phyloP scores from a whole-genome alignment of 1,140 invertebrate genomes.

The Hermetia illucens region DNA sequence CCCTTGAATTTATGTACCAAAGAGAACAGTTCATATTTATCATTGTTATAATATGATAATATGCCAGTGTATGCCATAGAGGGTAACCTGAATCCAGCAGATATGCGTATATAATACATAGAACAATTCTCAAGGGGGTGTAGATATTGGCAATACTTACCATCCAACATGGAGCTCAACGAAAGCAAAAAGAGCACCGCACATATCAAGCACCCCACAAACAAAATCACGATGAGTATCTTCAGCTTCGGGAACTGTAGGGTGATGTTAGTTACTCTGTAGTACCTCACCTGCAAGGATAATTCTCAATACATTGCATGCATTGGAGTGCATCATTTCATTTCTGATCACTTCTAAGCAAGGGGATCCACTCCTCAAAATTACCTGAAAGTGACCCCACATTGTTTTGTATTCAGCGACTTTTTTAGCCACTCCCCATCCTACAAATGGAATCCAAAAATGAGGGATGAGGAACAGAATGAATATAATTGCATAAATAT shows the following conservation, averaged over 20 bases:
- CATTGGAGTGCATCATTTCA: neutral
- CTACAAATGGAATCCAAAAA: conserved; percentile 32
- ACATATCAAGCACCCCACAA: conserved; percentile 38
- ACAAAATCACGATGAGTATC: conserved; percentile 38
- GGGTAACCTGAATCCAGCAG: conserved; percentile 32
- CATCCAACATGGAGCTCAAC: conserved; percentile 39
- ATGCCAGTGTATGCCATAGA: conserved; percentile 41
- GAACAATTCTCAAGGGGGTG: no score
- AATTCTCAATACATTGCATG: neutral
- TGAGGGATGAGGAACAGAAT: conserved; percentile 44
- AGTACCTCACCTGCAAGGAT: conserved; percentile 31
- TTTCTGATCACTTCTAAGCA: neutral
- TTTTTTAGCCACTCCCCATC: conserved; percentile 43
- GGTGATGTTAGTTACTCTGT: conserved; percentile 36
- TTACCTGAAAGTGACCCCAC: conserved; percentile 41
- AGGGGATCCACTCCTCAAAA: neutral
- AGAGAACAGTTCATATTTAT: conserved; percentile 48
- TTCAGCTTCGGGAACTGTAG: conserved; percentile 41
- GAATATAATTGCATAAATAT: conserved; percentile 45
- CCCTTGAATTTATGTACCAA: conserved; percentile 47
- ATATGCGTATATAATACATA: no score
- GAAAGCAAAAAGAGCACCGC: conserved; percentile 39
- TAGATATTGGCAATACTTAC: no score
- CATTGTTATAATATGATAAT: conserved; percentile 47
- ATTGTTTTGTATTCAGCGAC: conserved; percentile 47